Evolutionary conservation across 2,888 invertebrate genomes (phyloP), one percentile per base, ranked within the genome.

Genomic region (Loripinus fragilis): DNA sequence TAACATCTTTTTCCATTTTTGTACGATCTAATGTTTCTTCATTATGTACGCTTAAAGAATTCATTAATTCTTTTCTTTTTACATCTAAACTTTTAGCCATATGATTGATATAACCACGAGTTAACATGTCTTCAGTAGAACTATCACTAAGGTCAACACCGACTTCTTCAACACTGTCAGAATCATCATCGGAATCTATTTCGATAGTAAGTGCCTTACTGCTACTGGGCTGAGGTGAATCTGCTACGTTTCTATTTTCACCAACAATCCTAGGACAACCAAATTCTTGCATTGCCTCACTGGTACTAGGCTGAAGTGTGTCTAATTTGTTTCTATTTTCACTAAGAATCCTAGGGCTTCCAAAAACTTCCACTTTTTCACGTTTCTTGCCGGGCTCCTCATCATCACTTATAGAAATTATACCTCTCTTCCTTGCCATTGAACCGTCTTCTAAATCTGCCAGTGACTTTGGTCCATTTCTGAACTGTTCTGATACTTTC

Each of bases 161-260:
- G 7, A 17, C 20, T 17, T 33, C 33, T 60, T 30, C 30, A 60
- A n/a, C 60, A 33, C 33, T 33, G 20, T 20, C 20, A 17, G 60
- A 60, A 60, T 33, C 33, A 55, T 25, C 28, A 12, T 60, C 60
- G 2, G 60, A n/a, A 1, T 3, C 20, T 12, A 60, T 33, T 30
- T 60, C 60, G 20, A 60, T 60, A 20, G 60, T 33, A 33, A 8
- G 33, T n/a, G 33, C 33, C n/a, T 60, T 60, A 33, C 60, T 60
- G 12, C 33, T 60, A 60, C 60, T 60, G 15, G 60, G 60, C 28
- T 60, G 20, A 20, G 60, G 60, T 25, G 28, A 55, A 10, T 28
- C 55, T 28, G 15, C 55, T 23, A 2, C 25, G 25, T n/a, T 17
- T 42, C 15, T 42, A n/a, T n/a, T n/a, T n/a, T n/a, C n/a, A n/a